Percentiles rank a stretch among this genome's conserved stretches.
phyloP scores from a whole-genome alignment of 1,140 invertebrate genomes.

The Lepidotrigona ventralis region DNA sequence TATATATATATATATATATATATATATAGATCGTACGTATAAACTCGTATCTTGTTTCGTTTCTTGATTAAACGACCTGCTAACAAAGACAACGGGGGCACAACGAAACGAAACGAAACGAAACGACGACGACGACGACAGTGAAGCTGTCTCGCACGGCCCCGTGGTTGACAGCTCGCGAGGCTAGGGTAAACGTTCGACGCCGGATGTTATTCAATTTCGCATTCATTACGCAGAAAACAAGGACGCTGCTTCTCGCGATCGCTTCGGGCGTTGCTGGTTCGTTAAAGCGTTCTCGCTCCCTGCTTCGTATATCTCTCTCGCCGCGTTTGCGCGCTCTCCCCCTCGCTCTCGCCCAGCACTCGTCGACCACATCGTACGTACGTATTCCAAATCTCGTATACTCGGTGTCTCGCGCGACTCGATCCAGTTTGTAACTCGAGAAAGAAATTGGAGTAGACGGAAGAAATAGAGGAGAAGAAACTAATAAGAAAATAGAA shows the following conservation, averaged over 20 bases:
- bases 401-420: background rate
- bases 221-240: constrained; percentile 56
- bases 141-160: background rate
- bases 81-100: background rate
- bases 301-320: background rate
- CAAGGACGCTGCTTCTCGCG: constrained; percentile 39
- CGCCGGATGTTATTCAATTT: constrained; percentile 60
- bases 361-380: background rate
- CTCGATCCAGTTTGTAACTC: background rate
- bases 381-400: background rate
- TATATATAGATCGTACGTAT: no score
- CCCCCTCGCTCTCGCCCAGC: no score
- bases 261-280: constrained; percentile 46
- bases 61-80: constrained; percentile 6
- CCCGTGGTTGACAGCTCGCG: constrained; percentile 7
- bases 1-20: no score
- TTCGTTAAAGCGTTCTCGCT: constrained; percentile 56
- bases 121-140: background rate
- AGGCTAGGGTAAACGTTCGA: constrained; percentile 44
- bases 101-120: background rate
- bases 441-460: no score
- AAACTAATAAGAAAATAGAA: no score
- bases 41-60: background rate
- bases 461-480: no score
- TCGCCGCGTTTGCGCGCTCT: no score